Evolutionary conservation across 2,797 vertebrate species (phyloP).

Genomic region (Chelmon rostratus): DNA sequence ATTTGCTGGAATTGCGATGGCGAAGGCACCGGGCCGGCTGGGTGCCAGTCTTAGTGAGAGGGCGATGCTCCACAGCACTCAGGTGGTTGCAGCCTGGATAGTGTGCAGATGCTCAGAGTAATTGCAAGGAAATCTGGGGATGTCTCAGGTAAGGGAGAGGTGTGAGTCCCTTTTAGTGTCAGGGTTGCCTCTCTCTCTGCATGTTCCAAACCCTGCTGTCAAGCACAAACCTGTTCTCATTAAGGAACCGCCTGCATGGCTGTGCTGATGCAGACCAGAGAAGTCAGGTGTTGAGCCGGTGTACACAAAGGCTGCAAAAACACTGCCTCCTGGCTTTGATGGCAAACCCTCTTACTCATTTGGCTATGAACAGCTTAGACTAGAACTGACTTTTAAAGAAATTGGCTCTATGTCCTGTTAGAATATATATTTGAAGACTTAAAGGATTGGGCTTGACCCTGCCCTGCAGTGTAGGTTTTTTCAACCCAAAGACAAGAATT

Average conservation of each 20-base stretch:
- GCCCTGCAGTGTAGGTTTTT: background rate
- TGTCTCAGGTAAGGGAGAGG: conserved; percentile 29
- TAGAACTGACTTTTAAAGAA: conserved; percentile 8
- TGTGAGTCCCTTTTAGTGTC: conserved; percentile 14
- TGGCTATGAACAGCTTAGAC: conserved; percentile 2
- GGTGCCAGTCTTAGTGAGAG: conserved; percentile 3
- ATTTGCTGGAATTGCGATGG: conserved; percentile 52
- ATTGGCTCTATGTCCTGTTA: background rate
- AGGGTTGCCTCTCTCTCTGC: background rate
- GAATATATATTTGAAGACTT: background rate
- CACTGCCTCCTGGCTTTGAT: conserved; percentile 9
- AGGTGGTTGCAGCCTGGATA: conserved; percentile 31
- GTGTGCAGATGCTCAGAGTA: conserved; percentile 55
- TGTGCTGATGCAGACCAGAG: conserved; percentile 14
- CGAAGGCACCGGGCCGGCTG: background rate
- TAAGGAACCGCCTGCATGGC: conserved; percentile 17
- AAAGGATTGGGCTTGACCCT: background rate
- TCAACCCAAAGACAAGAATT: background rate
- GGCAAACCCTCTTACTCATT: conserved; percentile 24
- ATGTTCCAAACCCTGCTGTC: conserved; percentile 41
- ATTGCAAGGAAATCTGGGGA: conserved; percentile 62
- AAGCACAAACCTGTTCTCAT: conserved; percentile 31
- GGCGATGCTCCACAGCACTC: conserved; percentile 18
- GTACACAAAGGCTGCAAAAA: conserved; percentile 30
- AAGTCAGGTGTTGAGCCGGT: conserved; percentile 47